Conservation (phyloP, 2,888 invertebrate species). For the Ceratothoa steindachneri region DNA sequence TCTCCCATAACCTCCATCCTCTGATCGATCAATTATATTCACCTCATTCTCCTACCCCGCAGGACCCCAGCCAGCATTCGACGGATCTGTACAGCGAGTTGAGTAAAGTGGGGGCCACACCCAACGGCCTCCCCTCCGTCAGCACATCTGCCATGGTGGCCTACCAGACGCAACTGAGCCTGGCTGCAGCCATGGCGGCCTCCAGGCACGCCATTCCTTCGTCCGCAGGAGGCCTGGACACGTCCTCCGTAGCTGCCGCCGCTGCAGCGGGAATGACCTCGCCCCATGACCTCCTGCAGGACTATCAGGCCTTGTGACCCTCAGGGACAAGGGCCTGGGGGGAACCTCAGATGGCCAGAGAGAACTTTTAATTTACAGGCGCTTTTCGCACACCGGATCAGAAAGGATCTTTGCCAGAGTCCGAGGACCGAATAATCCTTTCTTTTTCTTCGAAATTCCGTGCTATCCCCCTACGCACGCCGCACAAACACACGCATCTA, state of each 20-base stretch:
- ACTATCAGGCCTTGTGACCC: slow-evolving; percentile 47
- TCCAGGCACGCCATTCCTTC: slow-evolving; percentile 12
- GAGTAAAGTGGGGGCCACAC: slow-evolving; percentile 34
- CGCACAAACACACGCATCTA: not conserved
- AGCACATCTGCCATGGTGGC: slow-evolving; percentile 46
- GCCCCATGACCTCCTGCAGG: slow-evolving; percentile 44
- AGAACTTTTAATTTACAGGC: not conserved
- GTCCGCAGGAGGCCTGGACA: slow-evolving; percentile 1
- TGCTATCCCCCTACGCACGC: not conserved
- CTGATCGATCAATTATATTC: not conserved
- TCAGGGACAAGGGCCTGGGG: slow-evolving; percentile 10
- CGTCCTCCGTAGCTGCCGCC: slow-evolving; percentile 14
- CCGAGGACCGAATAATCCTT: too few relatives aligned
- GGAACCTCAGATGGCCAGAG: not conserved
- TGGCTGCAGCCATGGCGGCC: slow-evolving; percentile 42
- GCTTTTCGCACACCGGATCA: too few relatives aligned
- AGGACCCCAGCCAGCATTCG: slow-evolving; percentile 44
- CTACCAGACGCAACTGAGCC: slow-evolving; percentile 43
- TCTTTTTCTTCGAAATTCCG: too few relatives aligned
- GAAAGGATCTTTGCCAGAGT: too few relatives aligned
- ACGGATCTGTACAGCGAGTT: slow-evolving; percentile 44
- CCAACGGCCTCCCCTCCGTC: slow-evolving; percentile 43
- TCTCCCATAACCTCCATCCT: not conserved
- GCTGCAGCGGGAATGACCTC: slow-evolving; percentile 18
- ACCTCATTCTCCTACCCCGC: too few relatives aligned